Percentiles rank a stretch among this genome's conserved stretches.
These are phyloP conservation scores for Halcyon malimbica DNA, from an alignment of 2,113 vertebrate species.

Conservation along the genomic window DNA sequence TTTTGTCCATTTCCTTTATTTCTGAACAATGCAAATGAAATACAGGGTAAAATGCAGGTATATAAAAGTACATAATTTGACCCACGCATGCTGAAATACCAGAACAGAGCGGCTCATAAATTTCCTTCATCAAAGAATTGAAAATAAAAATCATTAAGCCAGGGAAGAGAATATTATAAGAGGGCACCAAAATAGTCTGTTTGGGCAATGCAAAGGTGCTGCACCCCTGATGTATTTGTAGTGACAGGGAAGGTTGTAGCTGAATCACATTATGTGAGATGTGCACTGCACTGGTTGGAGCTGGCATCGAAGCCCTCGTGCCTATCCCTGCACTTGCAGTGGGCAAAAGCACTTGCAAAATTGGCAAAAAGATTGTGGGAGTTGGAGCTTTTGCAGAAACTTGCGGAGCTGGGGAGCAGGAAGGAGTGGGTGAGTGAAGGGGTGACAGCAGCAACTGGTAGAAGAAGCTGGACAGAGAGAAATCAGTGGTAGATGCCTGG, in stretches of 20 bases:
- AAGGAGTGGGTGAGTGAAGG: background rate
- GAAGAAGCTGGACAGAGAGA: background rate
- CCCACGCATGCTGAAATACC: background rate
- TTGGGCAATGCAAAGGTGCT: background rate
- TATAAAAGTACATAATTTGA: background rate
- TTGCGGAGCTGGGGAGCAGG: background rate
- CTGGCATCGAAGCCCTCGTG: accelerated
- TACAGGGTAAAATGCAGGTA: background rate
- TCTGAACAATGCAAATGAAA: background rate
- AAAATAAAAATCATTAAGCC: background rate
- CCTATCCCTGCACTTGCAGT: background rate
- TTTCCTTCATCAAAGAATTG: background rate
- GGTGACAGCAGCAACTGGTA: background rate
- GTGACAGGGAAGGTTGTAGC: background rate
- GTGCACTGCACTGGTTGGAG: accelerated
- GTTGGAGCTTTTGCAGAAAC: background rate
- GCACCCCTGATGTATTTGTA: background rate
- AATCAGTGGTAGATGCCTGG: accelerated
- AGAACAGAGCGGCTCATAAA: background rate
- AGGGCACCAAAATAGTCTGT: background rate
- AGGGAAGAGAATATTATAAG: background rate
- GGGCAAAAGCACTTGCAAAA: background rate
- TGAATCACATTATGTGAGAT: background rate
- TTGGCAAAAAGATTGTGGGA: background rate
- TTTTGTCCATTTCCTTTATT: background rate